Evolutionary conservation across 2,113 vertebrate species (phyloP).

Genomic region (Trinectes maculatus): DNA sequence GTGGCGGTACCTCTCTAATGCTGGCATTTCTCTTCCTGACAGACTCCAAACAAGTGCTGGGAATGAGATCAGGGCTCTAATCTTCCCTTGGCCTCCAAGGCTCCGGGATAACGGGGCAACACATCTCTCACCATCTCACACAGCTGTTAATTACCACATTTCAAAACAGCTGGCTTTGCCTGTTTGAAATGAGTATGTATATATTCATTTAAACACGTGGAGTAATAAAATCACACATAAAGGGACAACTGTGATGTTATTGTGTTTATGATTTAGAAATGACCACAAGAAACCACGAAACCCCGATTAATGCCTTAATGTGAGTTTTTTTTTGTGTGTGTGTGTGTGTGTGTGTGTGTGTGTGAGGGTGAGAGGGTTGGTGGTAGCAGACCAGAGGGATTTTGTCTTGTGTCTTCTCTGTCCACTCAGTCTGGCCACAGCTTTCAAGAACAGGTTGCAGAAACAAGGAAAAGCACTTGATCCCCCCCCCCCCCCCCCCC

Average conservation of each 20-base stretch:
- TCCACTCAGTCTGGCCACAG: constrained; percentile 52
- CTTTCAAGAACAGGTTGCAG: constrained; percentile 58
- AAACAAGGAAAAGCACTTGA: constrained; percentile 82
- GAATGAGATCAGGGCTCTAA: constrained; percentile 98
- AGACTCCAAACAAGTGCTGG: constrained; percentile 99
- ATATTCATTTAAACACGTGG: constrained; percentile 46
- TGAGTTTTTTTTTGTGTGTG: background rate
- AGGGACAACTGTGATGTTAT: constrained; percentile 53
- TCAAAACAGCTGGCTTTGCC: constrained; percentile 82
- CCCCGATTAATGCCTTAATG: constrained; percentile 39
- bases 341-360: constrained; percentile 6
- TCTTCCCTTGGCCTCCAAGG: constrained; percentile 95
- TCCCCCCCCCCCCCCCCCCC: constrained; percentile 19
- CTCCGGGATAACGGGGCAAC: constrained; percentile 87
- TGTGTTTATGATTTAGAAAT: constrained; percentile 52
- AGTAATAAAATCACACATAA: constrained; percentile 47
- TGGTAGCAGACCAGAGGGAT: constrained; percentile 16
- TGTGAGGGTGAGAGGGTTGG: constrained; percentile 2
- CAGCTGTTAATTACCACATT: constrained; percentile 95
- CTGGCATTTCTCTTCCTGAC: constrained; percentile 99
- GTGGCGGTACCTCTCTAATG: constrained; percentile 97
- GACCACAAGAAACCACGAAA: constrained; percentile 41
- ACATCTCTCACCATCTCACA: constrained; percentile 87
- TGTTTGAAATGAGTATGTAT: constrained; percentile 42
- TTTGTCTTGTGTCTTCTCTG: constrained; percentile 46